These are phyloP conservation scores for Burhinus bistriatus DNA, from an alignment of 2,113 vertebrate species.

Conservation along the genomic window DNA sequence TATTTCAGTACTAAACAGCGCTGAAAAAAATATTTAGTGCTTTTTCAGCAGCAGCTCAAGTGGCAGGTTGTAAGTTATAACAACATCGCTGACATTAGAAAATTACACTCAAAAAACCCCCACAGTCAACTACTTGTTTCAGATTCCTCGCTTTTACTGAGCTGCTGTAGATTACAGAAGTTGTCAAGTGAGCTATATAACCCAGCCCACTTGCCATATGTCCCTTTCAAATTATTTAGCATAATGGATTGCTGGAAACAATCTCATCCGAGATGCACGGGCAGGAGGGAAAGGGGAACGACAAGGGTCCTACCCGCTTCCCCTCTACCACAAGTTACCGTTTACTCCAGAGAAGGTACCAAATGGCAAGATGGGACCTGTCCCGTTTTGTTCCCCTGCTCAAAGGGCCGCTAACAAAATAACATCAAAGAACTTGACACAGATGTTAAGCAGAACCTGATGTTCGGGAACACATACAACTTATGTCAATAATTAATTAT, in stretches of 20 bases:
- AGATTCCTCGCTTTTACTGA: background rate
- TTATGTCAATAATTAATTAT: background rate
- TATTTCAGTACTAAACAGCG: background rate
- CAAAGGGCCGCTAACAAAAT: background rate
- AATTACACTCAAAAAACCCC: background rate
- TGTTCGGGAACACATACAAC: background rate
- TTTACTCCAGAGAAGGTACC: background rate
- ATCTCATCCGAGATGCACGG: rapidly evolving
- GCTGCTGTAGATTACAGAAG: background rate
- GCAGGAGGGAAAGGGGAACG: background rate
- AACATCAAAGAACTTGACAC: background rate
- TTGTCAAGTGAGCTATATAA: slow-evolving; percentile 14
- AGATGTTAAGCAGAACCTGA: background rate
- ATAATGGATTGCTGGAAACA: background rate
- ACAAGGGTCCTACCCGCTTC: background rate
- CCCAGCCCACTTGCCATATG: slow-evolving; percentile 44
- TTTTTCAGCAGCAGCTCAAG: slow-evolving; percentile 15
- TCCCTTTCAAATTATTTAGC: slow-evolving; percentile 9
- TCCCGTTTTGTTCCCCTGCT: background rate
- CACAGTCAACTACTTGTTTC: background rate
- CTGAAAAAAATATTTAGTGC: background rate
- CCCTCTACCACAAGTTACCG: background rate
- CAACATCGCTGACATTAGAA: background rate
- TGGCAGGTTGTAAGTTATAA: background rate
- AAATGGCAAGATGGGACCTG: background rate